A percentile compares a stretch with the other conserved stretches of the same genome.
Evolutionary conservation across 2,797 vertebrate genomes (phyloP).

Genomic region (Sitta carolinensis): DNA sequence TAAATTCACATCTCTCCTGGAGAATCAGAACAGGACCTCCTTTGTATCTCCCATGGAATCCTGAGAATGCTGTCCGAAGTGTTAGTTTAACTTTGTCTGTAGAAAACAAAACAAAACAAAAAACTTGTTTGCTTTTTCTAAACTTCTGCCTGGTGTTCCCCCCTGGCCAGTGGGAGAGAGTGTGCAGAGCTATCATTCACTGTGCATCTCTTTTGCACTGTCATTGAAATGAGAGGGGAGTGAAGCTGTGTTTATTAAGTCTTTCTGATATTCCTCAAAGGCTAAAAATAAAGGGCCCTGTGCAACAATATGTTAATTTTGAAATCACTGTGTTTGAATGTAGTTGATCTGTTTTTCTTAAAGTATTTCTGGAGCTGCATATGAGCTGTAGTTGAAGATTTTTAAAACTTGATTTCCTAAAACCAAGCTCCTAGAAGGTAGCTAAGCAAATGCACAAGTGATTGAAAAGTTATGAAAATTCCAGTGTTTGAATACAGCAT

Average conservation of each 20-base stretch:
- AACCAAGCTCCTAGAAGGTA: neutral
- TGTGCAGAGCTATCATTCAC: neutral
- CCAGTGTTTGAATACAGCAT: neutral
- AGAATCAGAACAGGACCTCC: neutral
- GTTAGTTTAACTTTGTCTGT: neutral
- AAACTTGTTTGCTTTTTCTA: neutral
- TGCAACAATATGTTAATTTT: neutral
- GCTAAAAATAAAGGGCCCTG: neutral
- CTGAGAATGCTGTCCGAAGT: neutral
- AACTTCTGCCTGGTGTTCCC: neutral
- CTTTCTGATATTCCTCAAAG: neutral
- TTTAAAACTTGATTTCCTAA: neutral
- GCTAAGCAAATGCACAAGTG: neutral
- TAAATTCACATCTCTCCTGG: neutral
- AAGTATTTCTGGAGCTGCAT: neutral
- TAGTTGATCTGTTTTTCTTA: neutral
- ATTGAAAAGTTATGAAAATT: neutral
- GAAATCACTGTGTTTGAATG: neutral
- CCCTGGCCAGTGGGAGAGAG: neutral
- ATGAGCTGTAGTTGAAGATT: neutral
- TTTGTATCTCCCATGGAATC: constrained; percentile 5
- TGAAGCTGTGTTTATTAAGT: neutral
- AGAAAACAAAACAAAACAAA: neutral
- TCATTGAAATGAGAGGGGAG: neutral
- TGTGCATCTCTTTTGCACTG: neutral